Evolutionary conservation across 2,113 vertebrate species (phyloP), one percentile per base, ranked within the genome.

Genomic region (Periophthalmus modestus): DNA sequence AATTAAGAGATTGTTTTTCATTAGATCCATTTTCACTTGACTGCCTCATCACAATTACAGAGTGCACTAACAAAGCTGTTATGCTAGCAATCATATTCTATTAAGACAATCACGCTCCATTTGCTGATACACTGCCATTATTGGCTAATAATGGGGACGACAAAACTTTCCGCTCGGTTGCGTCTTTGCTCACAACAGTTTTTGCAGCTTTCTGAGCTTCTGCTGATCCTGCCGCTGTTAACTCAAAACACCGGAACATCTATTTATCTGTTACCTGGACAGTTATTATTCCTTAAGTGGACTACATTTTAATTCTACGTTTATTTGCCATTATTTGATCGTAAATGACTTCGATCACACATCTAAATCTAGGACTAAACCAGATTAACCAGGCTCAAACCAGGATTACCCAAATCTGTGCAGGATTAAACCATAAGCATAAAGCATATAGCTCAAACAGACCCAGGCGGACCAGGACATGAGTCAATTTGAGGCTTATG

Each of bases 1-100:
- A 87, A 87, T 86, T 87, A 87, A 85, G 73, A 80, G 82, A 83
- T 88, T 85, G 83, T 89, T 86, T 89, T 82, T 88, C 83, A 89
- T 89, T 88, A 86, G 81, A 86, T 80, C 74, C 77, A 79, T 87
- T 87, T 84, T 81, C 61, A 54, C 85, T 86, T 84, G 73, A 86
- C 82, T 81, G 74, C 73, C 65, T 90, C 82, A 77, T 85, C 78
- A 85, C 74, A 87, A 78, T 85, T 78, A 84, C 78, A 86, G 69
- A 85, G 75, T 72, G 72, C 76, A 70, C 76, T 81, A 86, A 83
- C 83, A 78, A 74, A 84, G 72, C 79, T 71, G 80, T 87, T 83
- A 86, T 78, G 62, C 74, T 66, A 48, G 81, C 84, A 82, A 82
- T 89, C 82, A 80, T 70, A 75, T 83, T 85, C 74, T 68, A 83